These are phyloP conservation scores for Eupithecia exiguata DNA, from an alignment of 2,888 invertebrate genomes.

Conservation along the genomic window DNA sequence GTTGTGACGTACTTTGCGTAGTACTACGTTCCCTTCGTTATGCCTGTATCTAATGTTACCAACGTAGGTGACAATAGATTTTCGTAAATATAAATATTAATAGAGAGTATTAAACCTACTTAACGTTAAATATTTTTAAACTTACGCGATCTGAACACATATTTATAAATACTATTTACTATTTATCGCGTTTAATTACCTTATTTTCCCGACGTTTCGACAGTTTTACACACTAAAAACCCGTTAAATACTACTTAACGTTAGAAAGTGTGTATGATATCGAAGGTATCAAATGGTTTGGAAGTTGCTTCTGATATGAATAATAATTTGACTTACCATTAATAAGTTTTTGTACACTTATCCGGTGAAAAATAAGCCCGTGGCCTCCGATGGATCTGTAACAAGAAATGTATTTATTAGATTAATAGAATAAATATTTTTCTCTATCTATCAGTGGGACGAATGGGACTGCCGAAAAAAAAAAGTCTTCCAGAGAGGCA, in stretches of 20 bases:
- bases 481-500: neutral
- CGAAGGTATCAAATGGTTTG: neutral
- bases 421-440: neutral
- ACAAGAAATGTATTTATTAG: conserved; percentile 46
- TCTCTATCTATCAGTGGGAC: neutral
- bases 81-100: too few species aligned
- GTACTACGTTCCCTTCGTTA: neutral
- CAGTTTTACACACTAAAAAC: too few species aligned
- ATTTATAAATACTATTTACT: too few species aligned
- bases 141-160: too few species aligned
- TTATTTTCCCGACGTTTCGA: too few species aligned
- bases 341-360: conserved; percentile 78
- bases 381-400: conserved; percentile 75
- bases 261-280: neutral
- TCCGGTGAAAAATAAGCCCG: conserved; percentile 75
- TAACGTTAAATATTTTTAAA: too few species aligned
- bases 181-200: too few species aligned
- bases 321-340: conserved; percentile 67
- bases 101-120: neutral
- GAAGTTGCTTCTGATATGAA: conserved; percentile 55
- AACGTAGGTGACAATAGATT: too few species aligned
- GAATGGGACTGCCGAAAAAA: neutral
- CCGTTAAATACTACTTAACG: neutral
- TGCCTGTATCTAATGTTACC: too few species aligned
- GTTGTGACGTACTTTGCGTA: neutral